phyloP scores from a whole-genome alignment of 1,140 invertebrate species.

The Bombus soroeensis region DNA sequence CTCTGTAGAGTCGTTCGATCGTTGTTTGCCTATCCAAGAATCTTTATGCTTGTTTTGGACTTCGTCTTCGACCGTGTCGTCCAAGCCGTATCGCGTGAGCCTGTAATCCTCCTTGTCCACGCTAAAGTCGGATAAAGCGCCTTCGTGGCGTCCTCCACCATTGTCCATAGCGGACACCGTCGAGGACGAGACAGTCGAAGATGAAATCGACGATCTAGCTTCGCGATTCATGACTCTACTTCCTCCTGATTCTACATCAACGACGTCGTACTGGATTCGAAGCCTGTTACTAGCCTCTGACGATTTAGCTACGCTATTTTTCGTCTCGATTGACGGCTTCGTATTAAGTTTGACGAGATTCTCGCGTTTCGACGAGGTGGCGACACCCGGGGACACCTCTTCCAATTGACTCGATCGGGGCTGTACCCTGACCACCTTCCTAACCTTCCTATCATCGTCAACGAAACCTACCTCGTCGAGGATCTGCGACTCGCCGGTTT shows the following conservation, averaged over 20 bases:
- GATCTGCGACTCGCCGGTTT: slow-evolving; percentile 79
- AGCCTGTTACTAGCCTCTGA: neutral
- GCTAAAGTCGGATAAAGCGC: slow-evolving; percentile 60
- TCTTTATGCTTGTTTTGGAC: neutral
- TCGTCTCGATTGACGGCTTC: neutral
- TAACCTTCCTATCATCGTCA: slow-evolving; percentile 46
- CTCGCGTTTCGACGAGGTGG: slow-evolving; percentile 14
- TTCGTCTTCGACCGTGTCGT: slow-evolving; percentile 18
- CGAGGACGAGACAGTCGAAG: slow-evolving; percentile 25
- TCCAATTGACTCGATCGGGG: slow-evolving; percentile 38
- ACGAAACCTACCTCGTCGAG: slow-evolving; percentile 81
- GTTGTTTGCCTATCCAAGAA: neutral
- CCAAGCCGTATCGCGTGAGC: slow-evolving; percentile 49
- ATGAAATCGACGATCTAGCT: slow-evolving; percentile 23
- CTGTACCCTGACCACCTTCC: slow-evolving; percentile 59
- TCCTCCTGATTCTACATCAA: neutral
- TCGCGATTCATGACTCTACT: slow-evolving; percentile 14
- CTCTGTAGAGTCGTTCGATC: neutral
- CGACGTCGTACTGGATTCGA: neutral
- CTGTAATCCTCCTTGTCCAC: slow-evolving; percentile 63
- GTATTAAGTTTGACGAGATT: neutral
- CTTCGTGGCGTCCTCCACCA: slow-evolving; percentile 56
- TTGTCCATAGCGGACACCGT: slow-evolving; percentile 4
- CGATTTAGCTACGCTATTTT: neutral
- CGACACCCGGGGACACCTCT: slow-evolving; percentile 16